phyloP scores from a whole-genome alignment of 2,888 invertebrate species.

The Parochlus steinenii region DNA sequence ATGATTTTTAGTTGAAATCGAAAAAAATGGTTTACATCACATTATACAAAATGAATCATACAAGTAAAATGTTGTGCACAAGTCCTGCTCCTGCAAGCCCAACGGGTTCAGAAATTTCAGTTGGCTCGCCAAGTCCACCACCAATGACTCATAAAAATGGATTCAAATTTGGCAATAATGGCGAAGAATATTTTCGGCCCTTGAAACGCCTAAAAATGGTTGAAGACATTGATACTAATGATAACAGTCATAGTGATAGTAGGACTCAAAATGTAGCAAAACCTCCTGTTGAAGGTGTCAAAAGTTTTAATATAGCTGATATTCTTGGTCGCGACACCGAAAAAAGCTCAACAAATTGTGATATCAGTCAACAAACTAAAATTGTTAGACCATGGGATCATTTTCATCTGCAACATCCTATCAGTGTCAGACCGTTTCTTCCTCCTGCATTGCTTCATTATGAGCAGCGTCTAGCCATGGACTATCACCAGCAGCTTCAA shows the following conservation, averaged over 20 bases:
- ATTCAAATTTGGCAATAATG: too few relatives aligned
- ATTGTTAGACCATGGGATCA: constrained; percentile 82
- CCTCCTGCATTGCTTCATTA: constrained; percentile 42
- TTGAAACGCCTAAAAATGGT: constrained; percentile 66
- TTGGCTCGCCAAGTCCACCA: constrained; percentile 27
- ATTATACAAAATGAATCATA: background rate
- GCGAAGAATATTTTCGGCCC: constrained; percentile 65
- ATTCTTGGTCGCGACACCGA: constrained; percentile 58
- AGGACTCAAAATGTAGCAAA: constrained; percentile 6
- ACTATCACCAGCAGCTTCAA: constrained; percentile 37
- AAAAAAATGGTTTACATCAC: background rate
- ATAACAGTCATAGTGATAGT: constrained; percentile 3
- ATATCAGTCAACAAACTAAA: too few relatives aligned
- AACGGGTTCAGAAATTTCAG: constrained; percentile 31
- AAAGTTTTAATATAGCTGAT: constrained; percentile 82
- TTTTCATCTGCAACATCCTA: constrained; percentile 40
- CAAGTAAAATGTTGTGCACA: constrained; percentile 4
- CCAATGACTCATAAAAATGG: constrained; percentile 17
- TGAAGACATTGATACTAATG: constrained; percentile 23
- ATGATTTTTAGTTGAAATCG: background rate
- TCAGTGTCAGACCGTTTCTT: constrained; percentile 30
- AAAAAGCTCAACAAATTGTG: background rate
- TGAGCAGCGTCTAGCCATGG: constrained; percentile 42
- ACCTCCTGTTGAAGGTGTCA: constrained; percentile 48
- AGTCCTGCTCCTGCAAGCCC: constrained; percentile 25